Evolutionary conservation across 2,888 invertebrate species (phyloP).

Genomic region (Xestia ashworthii): DNA sequence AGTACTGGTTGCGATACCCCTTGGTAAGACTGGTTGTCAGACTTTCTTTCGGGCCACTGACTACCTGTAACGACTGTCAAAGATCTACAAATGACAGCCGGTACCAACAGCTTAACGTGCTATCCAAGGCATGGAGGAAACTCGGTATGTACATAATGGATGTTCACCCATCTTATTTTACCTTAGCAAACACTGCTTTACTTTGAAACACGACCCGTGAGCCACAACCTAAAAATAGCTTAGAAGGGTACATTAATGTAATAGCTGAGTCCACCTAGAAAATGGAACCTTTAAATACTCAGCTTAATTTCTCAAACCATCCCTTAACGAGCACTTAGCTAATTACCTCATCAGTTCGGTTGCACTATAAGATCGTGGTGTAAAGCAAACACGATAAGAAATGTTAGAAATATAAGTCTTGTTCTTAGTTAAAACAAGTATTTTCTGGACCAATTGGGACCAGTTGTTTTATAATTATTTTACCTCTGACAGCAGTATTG

Average conservation of each 20-base stretch:
- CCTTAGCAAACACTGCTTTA: neutral
- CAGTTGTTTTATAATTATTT: neutral
- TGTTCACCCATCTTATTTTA: neutral
- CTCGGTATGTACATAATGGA: neutral
- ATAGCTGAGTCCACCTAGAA: slow-evolving; percentile 13
- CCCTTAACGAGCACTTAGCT: slow-evolving; percentile 49
- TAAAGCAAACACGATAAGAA: slow-evolving; percentile 15
- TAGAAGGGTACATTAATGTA: neutral
- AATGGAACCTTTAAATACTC: slow-evolving; percentile 31
- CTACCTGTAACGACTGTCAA: neutral
- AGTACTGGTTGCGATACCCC: neutral
- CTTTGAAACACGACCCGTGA: neutral
- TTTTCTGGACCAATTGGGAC: neutral
- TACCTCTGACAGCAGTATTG: neutral
- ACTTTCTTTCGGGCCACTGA: neutral
- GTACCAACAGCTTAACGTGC: neutral
- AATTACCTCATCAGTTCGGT: slow-evolving; percentile 52
- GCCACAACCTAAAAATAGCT: neutral
- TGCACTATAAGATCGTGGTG: slow-evolving; percentile 15
- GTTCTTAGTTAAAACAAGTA: neutral
- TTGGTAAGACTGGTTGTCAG: neutral
- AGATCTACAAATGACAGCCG: neutral
- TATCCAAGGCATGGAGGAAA: neutral
- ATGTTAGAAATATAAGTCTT: slow-evolving; percentile 3
- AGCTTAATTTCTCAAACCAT: slow-evolving; percentile 30